These are phyloP conservation scores for Isoperla grammatica DNA, from an alignment of 2,888 invertebrate genomes.

Conservation along the genomic window DNA sequence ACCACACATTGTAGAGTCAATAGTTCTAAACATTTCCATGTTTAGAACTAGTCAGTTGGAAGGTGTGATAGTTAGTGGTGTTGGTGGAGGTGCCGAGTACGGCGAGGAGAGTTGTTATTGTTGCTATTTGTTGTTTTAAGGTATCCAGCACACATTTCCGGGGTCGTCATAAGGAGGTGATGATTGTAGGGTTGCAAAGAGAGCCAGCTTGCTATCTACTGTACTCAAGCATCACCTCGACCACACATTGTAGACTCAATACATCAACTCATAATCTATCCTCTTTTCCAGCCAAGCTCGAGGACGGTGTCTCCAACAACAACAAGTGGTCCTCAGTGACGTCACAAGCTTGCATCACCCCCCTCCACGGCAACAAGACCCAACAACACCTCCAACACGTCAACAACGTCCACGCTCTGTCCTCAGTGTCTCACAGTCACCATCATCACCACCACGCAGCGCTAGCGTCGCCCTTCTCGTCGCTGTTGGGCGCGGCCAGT, in stretches of 20 bases:
- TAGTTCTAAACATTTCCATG: no score
- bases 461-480: slow-evolving; percentile 29
- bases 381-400: slow-evolving; percentile 39
- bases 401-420: neutral
- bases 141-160: no score
- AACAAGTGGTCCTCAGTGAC: slow-evolving; percentile 45
- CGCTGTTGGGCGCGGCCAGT: slow-evolving; percentile 39
- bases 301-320: slow-evolving; percentile 44
- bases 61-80: no score
- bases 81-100: no score
- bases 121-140: no score
- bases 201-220: no score
- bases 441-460: slow-evolving; percentile 40
- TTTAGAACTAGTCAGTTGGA: no score
- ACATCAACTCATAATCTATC: no score
- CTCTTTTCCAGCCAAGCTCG: slow-evolving; percentile 44
- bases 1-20: no score
- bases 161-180: neutral
- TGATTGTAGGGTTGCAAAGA: no score
- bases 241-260: no score
- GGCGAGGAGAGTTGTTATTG: neutral
- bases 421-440: slow-evolving; percentile 41
- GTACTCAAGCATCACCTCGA: neutral
- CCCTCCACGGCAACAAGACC: slow-evolving; percentile 36
- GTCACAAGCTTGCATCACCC: slow-evolving; percentile 43